Evolutionary conservation across 1,140 invertebrate species (phyloP).

Genomic region (Euschistus heros): DNA sequence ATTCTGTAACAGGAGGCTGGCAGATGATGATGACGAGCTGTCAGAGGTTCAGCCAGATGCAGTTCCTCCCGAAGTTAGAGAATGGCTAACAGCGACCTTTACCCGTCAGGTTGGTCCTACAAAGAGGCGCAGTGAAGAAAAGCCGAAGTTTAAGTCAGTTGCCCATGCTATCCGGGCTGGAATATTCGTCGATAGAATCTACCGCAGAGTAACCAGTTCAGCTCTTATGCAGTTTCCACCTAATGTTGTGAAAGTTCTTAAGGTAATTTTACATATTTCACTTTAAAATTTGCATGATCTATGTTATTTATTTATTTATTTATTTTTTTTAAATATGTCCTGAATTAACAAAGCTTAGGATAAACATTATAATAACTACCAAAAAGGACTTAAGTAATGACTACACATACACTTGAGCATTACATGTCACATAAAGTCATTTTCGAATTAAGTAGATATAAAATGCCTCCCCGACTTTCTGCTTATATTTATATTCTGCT

Average conservation of each 20-base stretch:
- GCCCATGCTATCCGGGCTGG: slow-evolving; percentile 96
- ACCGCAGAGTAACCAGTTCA: slow-evolving; percentile 74
- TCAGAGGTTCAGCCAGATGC: slow-evolving; percentile 92
- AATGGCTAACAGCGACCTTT: slow-evolving; percentile 97
- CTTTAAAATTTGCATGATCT: neutral
- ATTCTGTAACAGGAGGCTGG: slow-evolving; percentile 46
- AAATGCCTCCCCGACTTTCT: too few relatives aligned
- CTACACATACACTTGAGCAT: too few relatives aligned
- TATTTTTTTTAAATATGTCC: too few relatives aligned
- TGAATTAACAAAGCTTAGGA: too few relatives aligned
- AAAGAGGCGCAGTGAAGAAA: slow-evolving; percentile 61
- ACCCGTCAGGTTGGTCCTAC: slow-evolving; percentile 74
- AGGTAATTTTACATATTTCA: slow-evolving; percentile 50
- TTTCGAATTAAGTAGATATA: too few relatives aligned
- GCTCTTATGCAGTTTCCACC: slow-evolving; percentile 80
- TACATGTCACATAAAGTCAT: too few relatives aligned
- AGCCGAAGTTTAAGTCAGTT: slow-evolving; percentile 83
- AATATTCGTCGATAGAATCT: slow-evolving; percentile 94
- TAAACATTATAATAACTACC: too few relatives aligned
- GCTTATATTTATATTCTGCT: too few relatives aligned
- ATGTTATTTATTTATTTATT: neutral
- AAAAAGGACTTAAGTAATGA: neutral
- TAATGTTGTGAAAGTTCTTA: slow-evolving; percentile 75
- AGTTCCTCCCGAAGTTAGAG: slow-evolving; percentile 87
- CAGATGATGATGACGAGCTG: slow-evolving; percentile 86